phyloP scores from a whole-genome alignment of 1,140 invertebrate genomes.

The Zaprionus africanus region DNA sequence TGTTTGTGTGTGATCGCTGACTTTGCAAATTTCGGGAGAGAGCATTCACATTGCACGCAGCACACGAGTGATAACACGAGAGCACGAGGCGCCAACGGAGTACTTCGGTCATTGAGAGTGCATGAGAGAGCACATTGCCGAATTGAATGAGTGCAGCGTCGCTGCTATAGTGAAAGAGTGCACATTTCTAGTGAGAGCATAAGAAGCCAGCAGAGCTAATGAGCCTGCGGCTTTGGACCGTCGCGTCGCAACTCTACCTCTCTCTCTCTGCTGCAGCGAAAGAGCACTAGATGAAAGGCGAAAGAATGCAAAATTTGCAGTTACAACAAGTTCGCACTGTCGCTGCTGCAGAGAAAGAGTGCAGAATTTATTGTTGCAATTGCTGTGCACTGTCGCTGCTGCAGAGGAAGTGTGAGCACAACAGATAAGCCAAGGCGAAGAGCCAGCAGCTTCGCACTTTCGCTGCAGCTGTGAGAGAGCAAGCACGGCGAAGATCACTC shows the following conservation, averaged over 20 bases:
- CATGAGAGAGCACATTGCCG: background rate
- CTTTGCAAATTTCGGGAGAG: constrained; percentile 8
- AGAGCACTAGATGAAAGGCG: too few relatives aligned
- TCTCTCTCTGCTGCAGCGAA: background rate
- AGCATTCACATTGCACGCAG: background rate
- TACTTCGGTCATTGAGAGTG: background rate
- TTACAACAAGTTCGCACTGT: too few relatives aligned
- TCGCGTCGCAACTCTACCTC: background rate
- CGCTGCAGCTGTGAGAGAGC: background rate
- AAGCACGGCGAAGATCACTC: background rate
- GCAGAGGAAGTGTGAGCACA: background rate
- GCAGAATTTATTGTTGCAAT: background rate
- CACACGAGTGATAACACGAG: background rate
- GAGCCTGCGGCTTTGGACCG: background rate
- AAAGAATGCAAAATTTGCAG: too few relatives aligned
- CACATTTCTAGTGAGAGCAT: background rate
- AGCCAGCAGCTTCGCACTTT: too few relatives aligned
- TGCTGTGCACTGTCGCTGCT: too few relatives aligned
- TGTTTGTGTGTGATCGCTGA: constrained; percentile 15
- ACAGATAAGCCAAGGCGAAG: background rate
- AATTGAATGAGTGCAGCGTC: too few relatives aligned
- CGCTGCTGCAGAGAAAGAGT: too few relatives aligned
- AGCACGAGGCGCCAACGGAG: background rate
- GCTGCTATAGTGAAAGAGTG: too few relatives aligned
- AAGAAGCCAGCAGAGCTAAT: too few relatives aligned